Evolutionary conservation across 2,888 invertebrate genomes (phyloP).

Genomic region (Calliopum simillimum): DNA sequence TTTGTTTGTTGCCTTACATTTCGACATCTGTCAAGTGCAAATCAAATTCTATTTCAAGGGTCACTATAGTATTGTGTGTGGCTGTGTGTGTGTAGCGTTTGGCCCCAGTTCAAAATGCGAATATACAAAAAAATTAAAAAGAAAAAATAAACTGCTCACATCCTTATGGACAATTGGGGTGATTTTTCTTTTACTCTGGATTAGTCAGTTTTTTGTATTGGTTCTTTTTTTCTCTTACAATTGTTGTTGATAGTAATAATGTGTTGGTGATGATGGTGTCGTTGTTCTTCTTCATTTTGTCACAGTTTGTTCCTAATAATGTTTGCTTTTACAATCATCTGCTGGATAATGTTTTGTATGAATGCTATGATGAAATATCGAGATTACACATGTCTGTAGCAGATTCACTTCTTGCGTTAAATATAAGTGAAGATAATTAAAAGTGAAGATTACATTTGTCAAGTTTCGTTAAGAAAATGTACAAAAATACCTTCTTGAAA

Average conservation of each 20-base stretch:
- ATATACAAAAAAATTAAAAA: not conserved
- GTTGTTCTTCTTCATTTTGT: not conserved
- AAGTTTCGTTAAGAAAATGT: no score
- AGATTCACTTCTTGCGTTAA: not conserved
- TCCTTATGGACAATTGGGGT: not conserved
- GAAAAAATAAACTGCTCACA: no score
- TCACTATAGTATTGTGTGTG: not conserved
- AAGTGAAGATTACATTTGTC: no score
- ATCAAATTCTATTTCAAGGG: constrained; percentile 31
- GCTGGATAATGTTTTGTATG: not conserved
- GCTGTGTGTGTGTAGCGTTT: no score
- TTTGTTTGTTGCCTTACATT: constrained; percentile 6
- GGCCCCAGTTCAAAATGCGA: no score
- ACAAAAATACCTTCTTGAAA: no score
- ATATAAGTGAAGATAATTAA: no score
- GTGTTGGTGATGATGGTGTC: no score
- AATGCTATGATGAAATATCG: not conserved
- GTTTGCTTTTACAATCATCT: constrained; percentile 9
- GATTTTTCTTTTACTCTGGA: no score
- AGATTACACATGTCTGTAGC: not conserved
- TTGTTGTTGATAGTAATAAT: no score
- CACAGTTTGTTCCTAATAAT: constrained; percentile 4
- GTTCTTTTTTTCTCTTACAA: no score
- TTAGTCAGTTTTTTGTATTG: no score
- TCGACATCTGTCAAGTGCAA: constrained; percentile 38